Percentiles rank a stretch among this genome's conserved stretches.
phyloP scores from a whole-genome alignment of 2,888 invertebrate species.

The Phragmatobia fuliginosa region DNA sequence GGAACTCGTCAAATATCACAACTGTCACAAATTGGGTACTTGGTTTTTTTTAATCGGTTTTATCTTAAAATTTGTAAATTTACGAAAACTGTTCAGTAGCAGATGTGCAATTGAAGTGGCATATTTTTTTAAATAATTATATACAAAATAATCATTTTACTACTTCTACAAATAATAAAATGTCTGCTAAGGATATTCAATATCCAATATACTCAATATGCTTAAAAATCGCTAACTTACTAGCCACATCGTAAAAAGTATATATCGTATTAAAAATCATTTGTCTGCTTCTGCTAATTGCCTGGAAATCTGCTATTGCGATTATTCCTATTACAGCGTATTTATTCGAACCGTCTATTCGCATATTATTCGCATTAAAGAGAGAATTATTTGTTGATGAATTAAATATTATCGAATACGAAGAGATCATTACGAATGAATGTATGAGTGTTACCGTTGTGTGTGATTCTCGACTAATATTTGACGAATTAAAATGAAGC shows the following conservation, averaged over 20 bases:
- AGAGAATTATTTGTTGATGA: constrained; percentile 5
- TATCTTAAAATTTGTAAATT: no score
- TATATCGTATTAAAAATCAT: constrained; percentile 55
- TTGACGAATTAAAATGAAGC: constrained; percentile 5
- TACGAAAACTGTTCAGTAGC: no score
- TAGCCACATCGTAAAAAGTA: constrained; percentile 39
- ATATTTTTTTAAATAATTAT: no score
- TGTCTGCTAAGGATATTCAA: no score
- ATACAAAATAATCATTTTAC: no score
- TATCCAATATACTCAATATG: background rate
- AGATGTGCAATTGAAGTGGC: no score
- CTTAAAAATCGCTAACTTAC: constrained; percentile 21
- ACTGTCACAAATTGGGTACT: no score
- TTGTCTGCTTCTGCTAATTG: constrained; percentile 61
- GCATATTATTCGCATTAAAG: constrained; percentile 12
- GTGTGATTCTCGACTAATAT: background rate
- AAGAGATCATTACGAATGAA: constrained; percentile 1
- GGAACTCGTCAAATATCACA: no score
- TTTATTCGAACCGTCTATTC: background rate
- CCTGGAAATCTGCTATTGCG: constrained; percentile 47
- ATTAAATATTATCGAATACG: constrained; percentile 8
- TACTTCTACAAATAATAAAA: no score
- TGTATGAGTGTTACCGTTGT: constrained; percentile 1
- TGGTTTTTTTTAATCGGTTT: no score
- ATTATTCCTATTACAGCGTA: constrained; percentile 19